These are phyloP conservation scores for Drosophila nannoptera DNA, from an alignment of 1,140 invertebrate species.

Conservation along the genomic window DNA sequence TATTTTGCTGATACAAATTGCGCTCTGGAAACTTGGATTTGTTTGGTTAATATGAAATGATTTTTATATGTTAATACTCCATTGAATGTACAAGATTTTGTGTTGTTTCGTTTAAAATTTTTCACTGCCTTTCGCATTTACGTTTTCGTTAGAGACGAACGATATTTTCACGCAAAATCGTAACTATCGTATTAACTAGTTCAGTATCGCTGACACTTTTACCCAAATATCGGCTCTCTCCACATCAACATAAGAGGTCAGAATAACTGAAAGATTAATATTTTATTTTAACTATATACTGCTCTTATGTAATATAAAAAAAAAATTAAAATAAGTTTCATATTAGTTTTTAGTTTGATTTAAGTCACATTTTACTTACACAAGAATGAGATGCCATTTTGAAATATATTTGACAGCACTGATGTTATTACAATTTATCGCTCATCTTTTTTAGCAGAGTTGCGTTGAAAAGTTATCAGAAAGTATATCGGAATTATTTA, in stretches of 20 bases:
- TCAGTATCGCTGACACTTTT: neutral
- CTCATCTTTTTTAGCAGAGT: conserved; percentile 6
- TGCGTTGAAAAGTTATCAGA: conserved; percentile 19
- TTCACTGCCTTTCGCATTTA: conserved; percentile 51
- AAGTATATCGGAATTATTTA: conserved; percentile 35
- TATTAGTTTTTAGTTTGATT: neutral
- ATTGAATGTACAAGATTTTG: conserved; percentile 30
- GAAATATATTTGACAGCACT: neutral
- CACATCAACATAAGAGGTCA: too few species aligned
- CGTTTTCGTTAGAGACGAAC: conserved; percentile 44
- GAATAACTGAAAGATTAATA: too few species aligned
- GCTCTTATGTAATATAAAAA: neutral
- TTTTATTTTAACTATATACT: too few species aligned
- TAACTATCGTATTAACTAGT: conserved; percentile 17
- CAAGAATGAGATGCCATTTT: neutral
- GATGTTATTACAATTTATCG: neutral
- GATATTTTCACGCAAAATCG: conserved; percentile 26
- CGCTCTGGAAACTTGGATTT: conserved; percentile 1
- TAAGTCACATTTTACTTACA: neutral
- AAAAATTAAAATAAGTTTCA: neutral
- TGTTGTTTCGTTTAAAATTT: conserved; percentile 47
- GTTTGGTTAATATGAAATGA: conserved; percentile 23
- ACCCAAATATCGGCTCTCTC: too few species aligned
- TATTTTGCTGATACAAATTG: conserved; percentile 16
- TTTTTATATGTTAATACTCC: conserved; percentile 26